These are phyloP conservation scores for Carcina quercana DNA, from an alignment of 2,888 invertebrate species.

Conservation along the genomic window DNA sequence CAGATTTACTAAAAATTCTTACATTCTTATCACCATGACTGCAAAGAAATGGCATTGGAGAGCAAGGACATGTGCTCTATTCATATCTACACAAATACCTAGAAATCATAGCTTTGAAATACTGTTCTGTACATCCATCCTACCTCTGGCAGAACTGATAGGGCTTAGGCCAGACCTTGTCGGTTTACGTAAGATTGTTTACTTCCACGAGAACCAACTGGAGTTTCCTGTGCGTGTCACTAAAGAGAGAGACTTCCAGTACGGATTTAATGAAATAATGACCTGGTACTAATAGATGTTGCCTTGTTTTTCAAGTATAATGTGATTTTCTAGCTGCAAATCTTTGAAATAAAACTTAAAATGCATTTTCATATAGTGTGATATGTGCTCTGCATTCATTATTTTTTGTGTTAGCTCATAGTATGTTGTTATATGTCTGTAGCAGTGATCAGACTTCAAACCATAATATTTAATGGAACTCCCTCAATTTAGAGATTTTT, in stretches of 20 bases:
- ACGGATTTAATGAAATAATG: conserved; percentile 78
- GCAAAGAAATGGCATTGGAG: conserved; percentile 88
- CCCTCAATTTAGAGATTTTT: too few species aligned
- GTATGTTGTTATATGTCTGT: too few species aligned
- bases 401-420: too few species aligned
- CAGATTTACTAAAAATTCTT: too few species aligned
- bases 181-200: conserved; percentile 76
- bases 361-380: too few species aligned
- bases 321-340: too few species aligned
- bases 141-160: conserved; percentile 80
- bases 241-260: conserved; percentile 82
- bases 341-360: too few species aligned
- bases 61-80: conserved; percentile 79
- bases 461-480: too few species aligned
- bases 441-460: too few species aligned
- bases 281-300: too few species aligned
- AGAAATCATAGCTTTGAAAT: conserved; percentile 58
- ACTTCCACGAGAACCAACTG: conserved; percentile 87
- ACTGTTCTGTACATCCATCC: conserved; percentile 79
- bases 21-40: conserved; percentile 67
- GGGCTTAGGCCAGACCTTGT: conserved; percentile 78
- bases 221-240: conserved; percentile 79
- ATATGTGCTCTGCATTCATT: too few species aligned
- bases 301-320: too few species aligned
- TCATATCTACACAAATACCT: conserved; percentile 76